Conservation (phyloP, 1,140 invertebrate species). For the Colletes gigas region DNA sequence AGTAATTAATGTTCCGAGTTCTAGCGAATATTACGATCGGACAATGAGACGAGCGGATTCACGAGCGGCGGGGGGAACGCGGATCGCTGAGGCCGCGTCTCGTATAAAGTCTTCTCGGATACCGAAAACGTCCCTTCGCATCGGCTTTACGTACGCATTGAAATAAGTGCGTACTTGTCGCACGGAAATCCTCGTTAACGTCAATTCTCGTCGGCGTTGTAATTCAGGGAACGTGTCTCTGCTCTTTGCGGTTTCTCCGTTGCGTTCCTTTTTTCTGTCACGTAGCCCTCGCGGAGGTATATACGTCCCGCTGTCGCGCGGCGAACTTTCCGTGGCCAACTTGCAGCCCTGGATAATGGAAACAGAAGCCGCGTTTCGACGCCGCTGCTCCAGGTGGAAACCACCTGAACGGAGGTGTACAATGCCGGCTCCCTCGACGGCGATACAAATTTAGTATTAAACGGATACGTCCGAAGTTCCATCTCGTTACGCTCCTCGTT, state of each 20-base stretch:
- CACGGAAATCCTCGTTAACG: constrained; percentile 67
- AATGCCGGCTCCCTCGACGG: constrained; percentile 30
- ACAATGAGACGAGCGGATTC: constrained; percentile 28
- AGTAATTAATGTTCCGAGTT: constrained; percentile 10
- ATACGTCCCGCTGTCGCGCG: constrained; percentile 36
- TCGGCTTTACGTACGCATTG: constrained; percentile 31
- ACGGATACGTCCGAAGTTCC: constrained; percentile 33
- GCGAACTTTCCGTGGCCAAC: constrained; percentile 49
- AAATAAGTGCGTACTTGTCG: constrained; percentile 58
- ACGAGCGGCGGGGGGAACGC: background rate
- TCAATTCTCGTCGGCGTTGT: constrained; percentile 63
- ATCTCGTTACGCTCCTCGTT: constrained; percentile 29
- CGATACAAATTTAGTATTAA: constrained; percentile 51
- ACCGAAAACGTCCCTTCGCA: constrained; percentile 43
- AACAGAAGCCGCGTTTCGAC: constrained; percentile 32
- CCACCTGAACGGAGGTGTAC: constrained; percentile 11
- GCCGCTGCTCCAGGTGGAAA: background rate
- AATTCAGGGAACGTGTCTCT: constrained; percentile 54
- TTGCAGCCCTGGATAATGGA: constrained; percentile 54
- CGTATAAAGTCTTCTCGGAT: constrained; percentile 38
- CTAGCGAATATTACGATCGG: constrained; percentile 23
- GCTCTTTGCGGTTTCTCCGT: background rate
- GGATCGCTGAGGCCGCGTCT: background rate
- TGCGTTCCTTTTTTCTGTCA: constrained; percentile 52
- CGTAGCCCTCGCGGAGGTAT: constrained; percentile 10